Conservation (phyloP, 2,797 vertebrate species). For the Ataeniobius toweri region DNA sequence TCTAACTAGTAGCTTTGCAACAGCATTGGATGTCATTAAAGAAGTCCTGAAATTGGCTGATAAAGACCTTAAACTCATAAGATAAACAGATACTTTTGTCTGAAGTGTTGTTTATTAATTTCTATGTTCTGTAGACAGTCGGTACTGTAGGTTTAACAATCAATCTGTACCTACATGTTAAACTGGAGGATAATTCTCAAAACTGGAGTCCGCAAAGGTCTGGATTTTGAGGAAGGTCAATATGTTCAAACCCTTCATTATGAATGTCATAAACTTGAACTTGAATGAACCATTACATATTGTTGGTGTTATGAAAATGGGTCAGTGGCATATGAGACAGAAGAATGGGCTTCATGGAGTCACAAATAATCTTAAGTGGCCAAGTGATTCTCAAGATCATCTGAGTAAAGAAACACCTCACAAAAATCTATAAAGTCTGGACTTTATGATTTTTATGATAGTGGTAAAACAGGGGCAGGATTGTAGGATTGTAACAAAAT, state of each 20-base stretch:
- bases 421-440: slow-evolving; percentile 33
- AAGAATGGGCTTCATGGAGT: slow-evolving; percentile 38
- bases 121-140: background rate
- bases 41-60: background rate
- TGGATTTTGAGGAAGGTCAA: background rate
- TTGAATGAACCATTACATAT: slow-evolving; percentile 20
- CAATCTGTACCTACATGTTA: background rate
- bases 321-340: slow-evolving; percentile 14
- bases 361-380: slow-evolving; percentile 28
- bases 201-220: background rate
- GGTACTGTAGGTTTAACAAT: background rate
- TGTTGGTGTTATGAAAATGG: slow-evolving; percentile 28
- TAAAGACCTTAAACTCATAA: background rate
- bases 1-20: background rate
- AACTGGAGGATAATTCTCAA: background rate
- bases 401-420: slow-evolving; percentile 22
- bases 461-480: background rate
- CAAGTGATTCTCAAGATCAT: background rate
- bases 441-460: background rate
- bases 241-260: background rate
- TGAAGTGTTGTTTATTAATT: no score
- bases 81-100: background rate
- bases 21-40: background rate
- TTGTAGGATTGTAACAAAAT: background rate
- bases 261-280: slow-evolving; percentile 6